Percentiles rank a stretch among this genome's conserved stretches.
phyloP scores from a whole-genome alignment of 2,113 vertebrate species.

The Cryptoleucopteryx plumbea region DNA sequence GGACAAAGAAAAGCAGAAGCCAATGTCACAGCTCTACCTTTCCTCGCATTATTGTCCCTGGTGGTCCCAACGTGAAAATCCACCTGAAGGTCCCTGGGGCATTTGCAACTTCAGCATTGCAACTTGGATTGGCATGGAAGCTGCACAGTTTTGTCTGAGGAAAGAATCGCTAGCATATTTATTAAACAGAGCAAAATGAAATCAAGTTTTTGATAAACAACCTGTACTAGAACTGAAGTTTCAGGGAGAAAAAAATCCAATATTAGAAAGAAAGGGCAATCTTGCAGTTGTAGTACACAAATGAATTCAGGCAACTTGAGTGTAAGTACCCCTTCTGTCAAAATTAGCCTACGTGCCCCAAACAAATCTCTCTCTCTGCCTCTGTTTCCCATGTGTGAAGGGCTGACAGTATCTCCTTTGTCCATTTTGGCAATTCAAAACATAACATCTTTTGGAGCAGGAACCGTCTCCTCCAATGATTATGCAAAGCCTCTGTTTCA shows the following conservation, averaged over 20 bases:
- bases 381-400: background rate
- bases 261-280: background rate
- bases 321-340: background rate
- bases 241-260: background rate
- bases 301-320: background rate
- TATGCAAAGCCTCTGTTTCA: constrained; percentile 31
- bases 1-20: background rate
- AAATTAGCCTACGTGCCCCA: background rate
- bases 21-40: background rate
- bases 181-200: background rate
- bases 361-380: background rate
- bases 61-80: background rate
- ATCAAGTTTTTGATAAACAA: background rate
- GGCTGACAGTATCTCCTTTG: constrained; percentile 38
- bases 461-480: background rate
- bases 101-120: background rate
- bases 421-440: constrained; percentile 14
- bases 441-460: background rate
- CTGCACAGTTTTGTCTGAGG: background rate
- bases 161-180: background rate
- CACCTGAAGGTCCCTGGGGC: background rate
- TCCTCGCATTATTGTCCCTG: background rate
- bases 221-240: background rate
- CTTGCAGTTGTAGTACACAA: background rate
- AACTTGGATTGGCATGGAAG: background rate